Evolutionary conservation across 2,797 vertebrate genomes (phyloP), one percentile per base, ranked within the genome.

Genomic region (Malurus leucopterus): DNA sequence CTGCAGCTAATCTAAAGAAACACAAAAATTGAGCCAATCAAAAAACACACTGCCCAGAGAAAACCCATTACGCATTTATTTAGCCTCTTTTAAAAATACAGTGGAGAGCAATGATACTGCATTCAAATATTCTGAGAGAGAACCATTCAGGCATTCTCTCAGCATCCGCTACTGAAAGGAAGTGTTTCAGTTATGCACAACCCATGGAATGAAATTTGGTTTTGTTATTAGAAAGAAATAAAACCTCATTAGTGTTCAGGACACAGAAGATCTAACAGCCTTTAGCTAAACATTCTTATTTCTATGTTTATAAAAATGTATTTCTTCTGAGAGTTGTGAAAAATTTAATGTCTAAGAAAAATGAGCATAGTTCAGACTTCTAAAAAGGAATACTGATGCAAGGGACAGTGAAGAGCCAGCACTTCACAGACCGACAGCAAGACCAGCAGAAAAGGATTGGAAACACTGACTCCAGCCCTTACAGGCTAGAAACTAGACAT

Each of bases 191-290:
- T 46, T 73, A 64, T 18, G 36, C 46, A 59, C 34, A 84, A 73
- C 6, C 70, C 29, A 57, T 7, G 12, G 34, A 75, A 22, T 14
- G 6, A 87, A 83, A 74, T 80, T 38, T 71, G 14, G 22, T 36
- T 76, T 64, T 40, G 24, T 44, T 93, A 63, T 38, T 47, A 84
- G 34, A 58, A 71, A 47, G 55, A 78, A 72, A 65, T 38, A 72
- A 77, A 70, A 74, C 15, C 23, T 87, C 57, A 75, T 81, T 69
- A 76, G 9, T 19, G 34, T 83, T 85, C 43, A 83, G 38, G 65
- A 49, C 23, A 89, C 23, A 82, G 32, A 90, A 23, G 44, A 53
- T 55, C 23, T 53, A 46, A 34, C 41, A 73, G 61, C 47, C 55
- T 50, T 86, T 36, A 64, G 72, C 47, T 65, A 58, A 86, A 65